Evolutionary conservation across 2,797 vertebrate genomes (phyloP).

Genomic region (Pseudopleuronectes americanus): DNA sequence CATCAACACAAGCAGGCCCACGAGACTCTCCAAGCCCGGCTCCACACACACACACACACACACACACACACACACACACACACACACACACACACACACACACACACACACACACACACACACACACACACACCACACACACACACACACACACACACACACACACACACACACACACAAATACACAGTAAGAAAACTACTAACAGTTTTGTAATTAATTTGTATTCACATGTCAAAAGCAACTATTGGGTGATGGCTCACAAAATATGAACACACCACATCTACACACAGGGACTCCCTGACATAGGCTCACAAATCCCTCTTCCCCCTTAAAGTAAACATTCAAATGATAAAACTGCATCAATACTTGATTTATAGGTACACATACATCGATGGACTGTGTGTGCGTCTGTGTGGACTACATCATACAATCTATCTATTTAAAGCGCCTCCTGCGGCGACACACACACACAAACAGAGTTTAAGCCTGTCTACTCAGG

Average conservation of each 20-base stretch:
- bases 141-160: too few species aligned
- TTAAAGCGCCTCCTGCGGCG: too few species aligned
- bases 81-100: not conserved
- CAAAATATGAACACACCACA: not conserved
- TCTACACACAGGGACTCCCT: not conserved
- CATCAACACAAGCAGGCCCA: conserved; percentile 10
- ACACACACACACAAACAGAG: not conserved
- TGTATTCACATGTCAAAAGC: not conserved
- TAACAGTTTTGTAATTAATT: not conserved
- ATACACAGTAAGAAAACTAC: not conserved
- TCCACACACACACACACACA: not conserved
- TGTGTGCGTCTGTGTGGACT: not conserved
- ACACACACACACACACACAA: not conserved
- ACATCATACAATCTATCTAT: too few species aligned
- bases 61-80: not conserved
- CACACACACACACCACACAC: not conserved
- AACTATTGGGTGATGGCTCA: not conserved
- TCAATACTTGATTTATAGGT: not conserved
- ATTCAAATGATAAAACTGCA: not conserved
- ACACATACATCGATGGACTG: not conserved
- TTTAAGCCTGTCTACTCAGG: not conserved
- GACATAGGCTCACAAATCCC: not conserved
- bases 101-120: not conserved
- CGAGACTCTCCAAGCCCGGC: not conserved
- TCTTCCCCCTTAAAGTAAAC: not conserved